Evolutionary conservation across 37 sponge, comb jelly and placozoan genomes (phyloP).

Genomic region (Theonella swinhoei): DNA sequence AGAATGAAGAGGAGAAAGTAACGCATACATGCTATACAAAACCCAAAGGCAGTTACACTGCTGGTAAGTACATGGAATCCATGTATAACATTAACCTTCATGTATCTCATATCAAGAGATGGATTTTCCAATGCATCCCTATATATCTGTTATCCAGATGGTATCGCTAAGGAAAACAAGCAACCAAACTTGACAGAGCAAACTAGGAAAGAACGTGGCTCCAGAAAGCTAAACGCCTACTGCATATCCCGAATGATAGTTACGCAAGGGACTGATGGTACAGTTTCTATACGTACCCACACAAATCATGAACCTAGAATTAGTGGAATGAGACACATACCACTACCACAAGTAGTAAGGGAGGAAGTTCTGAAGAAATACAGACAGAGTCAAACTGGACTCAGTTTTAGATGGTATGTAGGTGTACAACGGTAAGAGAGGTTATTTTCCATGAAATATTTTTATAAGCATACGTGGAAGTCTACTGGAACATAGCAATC

Average conservation of each 20-base stretch:
- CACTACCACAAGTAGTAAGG: background rate
- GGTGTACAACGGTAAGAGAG: background rate
- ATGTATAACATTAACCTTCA: no score
- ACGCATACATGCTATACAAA: no score
- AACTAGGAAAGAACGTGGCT: background rate
- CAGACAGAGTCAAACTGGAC: background rate
- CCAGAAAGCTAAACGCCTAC: background rate
- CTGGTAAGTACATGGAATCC: no score
- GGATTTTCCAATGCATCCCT: no score
- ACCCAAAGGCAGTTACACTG: no score
- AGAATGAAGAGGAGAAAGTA: no score
- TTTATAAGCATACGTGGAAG: background rate
- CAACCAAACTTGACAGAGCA: background rate
- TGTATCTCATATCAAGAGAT: no score
- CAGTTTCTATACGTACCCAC: background rate
- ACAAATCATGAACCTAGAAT: conserved; percentile 29
- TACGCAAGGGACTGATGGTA: background rate
- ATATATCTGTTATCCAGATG: background rate
- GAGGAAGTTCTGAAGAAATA: background rate
- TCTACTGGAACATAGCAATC: background rate
- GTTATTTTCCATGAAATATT: background rate
- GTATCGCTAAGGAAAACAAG: background rate
- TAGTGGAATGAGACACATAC: conserved; percentile 15
- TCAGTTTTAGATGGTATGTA: conserved; percentile 6
- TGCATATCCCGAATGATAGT: background rate